Base-by-base conservation (phyloP, 2,888 invertebrate species). In the Nymphalis c-album region DNA sequence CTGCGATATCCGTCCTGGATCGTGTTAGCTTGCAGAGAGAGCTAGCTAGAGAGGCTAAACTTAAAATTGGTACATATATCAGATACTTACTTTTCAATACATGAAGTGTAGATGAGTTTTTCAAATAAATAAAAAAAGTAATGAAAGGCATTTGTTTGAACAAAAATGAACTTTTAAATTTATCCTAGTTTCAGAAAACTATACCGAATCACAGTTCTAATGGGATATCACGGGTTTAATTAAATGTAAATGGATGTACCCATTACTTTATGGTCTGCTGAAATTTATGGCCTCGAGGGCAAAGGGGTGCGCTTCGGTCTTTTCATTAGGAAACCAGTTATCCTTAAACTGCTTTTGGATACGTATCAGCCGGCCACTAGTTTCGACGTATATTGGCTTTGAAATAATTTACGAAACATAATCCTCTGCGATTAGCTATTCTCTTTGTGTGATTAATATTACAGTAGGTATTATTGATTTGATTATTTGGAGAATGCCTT, bases 281-380 rank as follows among this genome's bases (percentile, higher is more conserved):
- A 67, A 67, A 69, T 69, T 71, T 61, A 71, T 67, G 31, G 63
- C 53, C 66, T 60, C 59, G 45, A 63, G 62, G 53, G 60, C 65
- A 69, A 70, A 55, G 61, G 71, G 64, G 69, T 69, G 51, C 60
- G 53, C 53, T 53, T 31, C 46, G 55, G 57, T 50, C 64, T 63
- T 69, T 71, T 69, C 64, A 71, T 62, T 69, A 67, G 57, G 48
- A 66, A 68, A 62, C 60, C 59, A 31, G 20, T 69, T 55, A 50
- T 65, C 59, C 53, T 62, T 53, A 55, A 65, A 60, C 22, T 68
- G 59, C 46, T 55, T 67, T 60, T 17, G 64, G 26, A 60, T 48
- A 45, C 0, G 60, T 63, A 60, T 55, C 64, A 60, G 48, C 46
- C 53, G 40, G 47, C 20, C 40, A 20, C 53, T 45, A 22, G 13